phyloP scores from a whole-genome alignment of 2,797 vertebrate genomes.

The Platyrinchus mystaceus region DNA sequence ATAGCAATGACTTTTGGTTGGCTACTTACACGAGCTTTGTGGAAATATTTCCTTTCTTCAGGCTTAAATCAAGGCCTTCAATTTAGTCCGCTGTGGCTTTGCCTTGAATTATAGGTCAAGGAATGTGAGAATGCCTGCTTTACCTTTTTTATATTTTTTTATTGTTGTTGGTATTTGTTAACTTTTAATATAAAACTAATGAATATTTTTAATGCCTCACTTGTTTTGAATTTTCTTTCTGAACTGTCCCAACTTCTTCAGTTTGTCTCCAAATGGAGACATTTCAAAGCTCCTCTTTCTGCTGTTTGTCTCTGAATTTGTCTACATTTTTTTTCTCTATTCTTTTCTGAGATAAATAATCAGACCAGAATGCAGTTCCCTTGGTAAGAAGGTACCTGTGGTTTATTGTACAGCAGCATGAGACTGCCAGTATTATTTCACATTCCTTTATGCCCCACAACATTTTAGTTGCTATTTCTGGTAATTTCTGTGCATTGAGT shows the following conservation, averaged over 20 bases:
- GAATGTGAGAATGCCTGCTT: background rate
- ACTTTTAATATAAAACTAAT: background rate
- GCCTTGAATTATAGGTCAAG: background rate
- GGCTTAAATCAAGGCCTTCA: background rate
- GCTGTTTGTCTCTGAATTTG: slow-evolving; percentile 11
- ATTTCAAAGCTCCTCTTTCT: background rate
- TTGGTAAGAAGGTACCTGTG: slow-evolving; percentile 38
- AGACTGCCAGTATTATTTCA: slow-evolving; percentile 44
- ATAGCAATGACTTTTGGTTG: background rate
- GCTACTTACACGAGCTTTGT: background rate
- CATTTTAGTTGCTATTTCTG: slow-evolving; percentile 48
- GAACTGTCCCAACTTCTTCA: background rate
- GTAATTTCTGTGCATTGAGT: slow-evolving; percentile 23
- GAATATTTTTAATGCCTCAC: background rate
- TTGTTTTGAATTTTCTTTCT: slow-evolving; percentile 15
- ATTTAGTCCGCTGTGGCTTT: background rate
- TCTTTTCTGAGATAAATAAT: slow-evolving; percentile 57
- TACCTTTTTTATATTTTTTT: background rate
- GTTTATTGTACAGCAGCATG: slow-evolving; percentile 37
- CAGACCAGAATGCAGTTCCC: slow-evolving; percentile 42
- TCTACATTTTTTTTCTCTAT: slow-evolving; percentile 45
- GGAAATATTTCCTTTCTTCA: background rate
- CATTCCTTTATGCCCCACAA: slow-evolving; percentile 37
- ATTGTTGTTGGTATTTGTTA: background rate
- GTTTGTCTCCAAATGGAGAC: background rate